A percentile compares a stretch with the other conserved stretches of the same genome.
These are phyloP conservation scores for Phylloscopus trochiloides DNA, from an alignment of 2,113 vertebrate species.

Conservation along the genomic window DNA sequence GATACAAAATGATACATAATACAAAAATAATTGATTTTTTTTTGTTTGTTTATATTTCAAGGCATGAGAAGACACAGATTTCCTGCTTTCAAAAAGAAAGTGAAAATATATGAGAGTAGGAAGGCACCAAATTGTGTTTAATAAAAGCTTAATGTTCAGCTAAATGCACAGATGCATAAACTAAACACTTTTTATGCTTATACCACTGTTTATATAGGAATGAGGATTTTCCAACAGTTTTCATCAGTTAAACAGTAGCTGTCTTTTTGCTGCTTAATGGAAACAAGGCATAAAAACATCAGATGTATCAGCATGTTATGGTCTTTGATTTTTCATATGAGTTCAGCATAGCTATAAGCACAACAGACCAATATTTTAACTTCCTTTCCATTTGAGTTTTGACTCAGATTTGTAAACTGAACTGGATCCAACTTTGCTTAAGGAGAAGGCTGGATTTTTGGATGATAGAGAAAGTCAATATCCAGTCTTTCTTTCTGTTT, in stretches of 20 bases:
- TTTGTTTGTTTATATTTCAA: neutral
- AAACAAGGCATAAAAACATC: conserved; percentile 15
- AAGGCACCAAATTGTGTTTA: conserved; percentile 43
- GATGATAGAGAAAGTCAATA: neutral
- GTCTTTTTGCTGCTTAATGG: conserved; percentile 2
- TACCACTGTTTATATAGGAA: conserved; percentile 40
- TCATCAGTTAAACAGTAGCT: conserved; percentile 54
- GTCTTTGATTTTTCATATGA: neutral
- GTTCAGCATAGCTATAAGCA: neutral
- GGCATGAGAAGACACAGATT: conserved; percentile 24
- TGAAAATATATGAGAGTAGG: conserved; percentile 49
- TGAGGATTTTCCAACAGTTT: conserved; percentile 49
- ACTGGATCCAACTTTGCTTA: neutral
- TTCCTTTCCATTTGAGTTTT: neutral
- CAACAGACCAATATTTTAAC: neutral
- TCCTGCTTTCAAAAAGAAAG: conserved; percentile 51
- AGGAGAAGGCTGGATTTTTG: neutral
- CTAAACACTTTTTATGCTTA: conserved; percentile 47
- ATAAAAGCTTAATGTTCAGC: conserved; percentile 21
- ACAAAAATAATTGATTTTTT: neutral
- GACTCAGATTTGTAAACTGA: neutral
- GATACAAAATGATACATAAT: neutral
- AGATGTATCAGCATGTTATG: neutral
- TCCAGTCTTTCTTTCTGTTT: neutral
- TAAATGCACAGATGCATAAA: conserved; percentile 59